Evolutionary conservation across 2,113 vertebrate genomes (phyloP).

Genomic region (Hassar affinis): DNA sequence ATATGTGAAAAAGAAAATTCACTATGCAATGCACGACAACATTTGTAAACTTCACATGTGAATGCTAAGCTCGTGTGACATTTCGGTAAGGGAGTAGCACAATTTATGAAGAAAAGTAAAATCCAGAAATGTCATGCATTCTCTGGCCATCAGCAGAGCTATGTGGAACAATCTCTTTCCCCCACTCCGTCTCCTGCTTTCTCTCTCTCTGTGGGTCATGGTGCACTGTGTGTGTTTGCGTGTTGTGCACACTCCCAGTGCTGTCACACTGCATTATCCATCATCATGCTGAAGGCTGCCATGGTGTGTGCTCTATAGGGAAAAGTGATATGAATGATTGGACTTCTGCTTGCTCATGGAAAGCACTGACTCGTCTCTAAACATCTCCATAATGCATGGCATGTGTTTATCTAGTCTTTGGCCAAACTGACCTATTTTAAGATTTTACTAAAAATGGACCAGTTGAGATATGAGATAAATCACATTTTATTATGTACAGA

Average conservation of each 20-base stretch:
- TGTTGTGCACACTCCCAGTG: conserved; percentile 62
- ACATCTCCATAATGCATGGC: too few relatives aligned
- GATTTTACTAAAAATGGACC: too few relatives aligned
- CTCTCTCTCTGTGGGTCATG: conserved; percentile 27
- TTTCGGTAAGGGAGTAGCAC: background rate
- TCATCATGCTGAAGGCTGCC: conserved; percentile 71
- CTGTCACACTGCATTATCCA: conserved; percentile 74
- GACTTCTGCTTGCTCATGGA: conserved; percentile 48
- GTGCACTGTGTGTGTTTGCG: conserved; percentile 43
- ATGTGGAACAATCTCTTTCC: conserved; percentile 20
- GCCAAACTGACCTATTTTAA: too few relatives aligned
- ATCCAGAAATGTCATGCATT: conserved; percentile 3
- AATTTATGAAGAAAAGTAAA: background rate
- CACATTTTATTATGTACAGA: too few relatives aligned
- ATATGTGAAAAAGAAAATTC: background rate
- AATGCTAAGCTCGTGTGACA: background rate
- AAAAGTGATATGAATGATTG: conserved; percentile 75
- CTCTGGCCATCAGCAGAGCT: conserved; percentile 26
- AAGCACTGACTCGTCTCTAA: background rate
- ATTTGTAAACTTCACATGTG: background rate
- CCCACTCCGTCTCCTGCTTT: conserved; percentile 48
- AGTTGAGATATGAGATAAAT: background rate
- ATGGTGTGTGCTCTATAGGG: conserved; percentile 66
- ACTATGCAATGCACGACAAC: background rate
- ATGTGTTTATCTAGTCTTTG: background rate